phyloP scores from a whole-genome alignment of 2,113 vertebrate genomes.

The Abramis brama region DNA sequence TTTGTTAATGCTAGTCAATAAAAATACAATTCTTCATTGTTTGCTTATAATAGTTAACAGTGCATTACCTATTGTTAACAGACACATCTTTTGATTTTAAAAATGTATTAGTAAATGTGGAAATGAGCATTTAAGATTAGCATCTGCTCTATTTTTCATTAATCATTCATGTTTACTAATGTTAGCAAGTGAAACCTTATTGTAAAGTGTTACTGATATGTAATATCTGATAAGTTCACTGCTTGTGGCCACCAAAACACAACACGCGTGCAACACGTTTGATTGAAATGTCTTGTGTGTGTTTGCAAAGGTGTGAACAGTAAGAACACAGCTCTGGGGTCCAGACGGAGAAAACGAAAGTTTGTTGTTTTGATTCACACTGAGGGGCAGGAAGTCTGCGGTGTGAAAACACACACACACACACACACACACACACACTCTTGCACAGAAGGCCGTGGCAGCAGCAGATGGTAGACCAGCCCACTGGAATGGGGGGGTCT shows the following conservation, averaged over 20 bases:
- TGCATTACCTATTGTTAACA: no score
- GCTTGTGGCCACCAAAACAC: neutral
- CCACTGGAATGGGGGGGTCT: conserved; percentile 69
- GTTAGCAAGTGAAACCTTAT: no score
- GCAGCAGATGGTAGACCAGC: conserved; percentile 77
- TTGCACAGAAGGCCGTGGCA: conserved; percentile 18
- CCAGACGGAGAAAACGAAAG: conserved; percentile 44
- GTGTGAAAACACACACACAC: conserved; percentile 40
- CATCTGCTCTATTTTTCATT: no score
- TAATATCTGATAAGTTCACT: neutral
- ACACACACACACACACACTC: conserved; percentile 31
- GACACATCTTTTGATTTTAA: no score
- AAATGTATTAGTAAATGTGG: no score
- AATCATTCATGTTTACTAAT: no score
- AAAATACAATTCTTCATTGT: no score
- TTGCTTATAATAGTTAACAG: no score
- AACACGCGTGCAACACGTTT: no score
- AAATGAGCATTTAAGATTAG: no score
- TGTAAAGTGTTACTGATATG: no score
- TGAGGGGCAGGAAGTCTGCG: conserved; percentile 22
- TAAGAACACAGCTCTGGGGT: neutral
- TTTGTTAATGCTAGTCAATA: no score
- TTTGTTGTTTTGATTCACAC: conserved; percentile 44
- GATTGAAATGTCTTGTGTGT: neutral
- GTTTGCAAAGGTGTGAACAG: neutral